phyloP scores from a whole-genome alignment of 2,113 vertebrate genomes.

The Xenopus tropicalis region UCB_Xtro_10.0 CM004444.2:146569001-146569500 shows the following conservation, averaged over 20 bases:
- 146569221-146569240: constrained; percentile 37
- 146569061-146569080: constrained; percentile 45
- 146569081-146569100: constrained; percentile 25
- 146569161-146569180: constrained; percentile 31
- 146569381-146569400: background rate
- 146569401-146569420: background rate
- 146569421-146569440: background rate
- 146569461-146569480: background rate
- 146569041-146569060: constrained; percentile 21
- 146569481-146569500: background rate
- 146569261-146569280: constrained; percentile 21
- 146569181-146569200: constrained; percentile 27
- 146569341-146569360: background rate
- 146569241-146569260: constrained; percentile 35
- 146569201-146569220: constrained; percentile 25
- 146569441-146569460: background rate
- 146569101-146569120: constrained; percentile 38
- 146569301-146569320: constrained; percentile 26
- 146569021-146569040: constrained; percentile 32
- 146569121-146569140: constrained; percentile 41
- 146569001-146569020: constrained; percentile 20
- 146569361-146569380: background rate
- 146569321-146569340: background rate
- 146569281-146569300: constrained; percentile 23
- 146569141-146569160: constrained; percentile 38